Base-by-base conservation (phyloP, 1,140 invertebrate species). In the Drosophila miranda region DNA sequence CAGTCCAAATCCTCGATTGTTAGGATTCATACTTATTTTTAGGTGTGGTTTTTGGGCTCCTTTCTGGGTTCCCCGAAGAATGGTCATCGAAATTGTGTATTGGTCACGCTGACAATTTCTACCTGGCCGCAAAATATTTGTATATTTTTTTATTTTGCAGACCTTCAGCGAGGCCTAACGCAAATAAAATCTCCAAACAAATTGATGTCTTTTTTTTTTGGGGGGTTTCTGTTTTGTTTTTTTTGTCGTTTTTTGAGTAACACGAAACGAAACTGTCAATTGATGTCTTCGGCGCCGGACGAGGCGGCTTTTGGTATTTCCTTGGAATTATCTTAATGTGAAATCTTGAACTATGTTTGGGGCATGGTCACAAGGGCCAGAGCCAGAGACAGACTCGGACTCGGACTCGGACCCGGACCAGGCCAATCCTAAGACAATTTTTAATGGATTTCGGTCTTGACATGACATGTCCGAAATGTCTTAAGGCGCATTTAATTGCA, bases 301-400 rank as follows among this genome's bases (percentile, higher is more conserved):
- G 57, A 71, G 55, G 67, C 54, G 53, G 58, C 68, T 63, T 76
- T 84, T 67, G 72, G 66, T 86, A 80, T 84, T 84, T 84, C 81
- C 81, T 84, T 84, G 81, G 77, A 84, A 86, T 86, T 84, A 84
- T 84, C 81, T 84, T 86, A 84, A 84, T 84, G 81, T 84, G 81
- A 84, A 84, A 84, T 84, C 81, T 84, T 84, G 58, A 84, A 81
- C 81, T 86, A 84, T 77, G 81, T 70, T 83, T 86, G 81, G 79
- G 82, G 74, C 81, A 86, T 84, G 64, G 81, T 77, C 81, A 49
- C 80, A 80, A 76, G 76, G 80, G 72, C 78, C 48, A 56, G 56
- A 19, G 62, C 34, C 49, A 14, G 9, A 9, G 3, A 9, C 9
- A 34, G 30, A 3, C 8, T 6, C 1, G 3, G 21, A 3, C 8